Base-by-base conservation (phyloP, 2,797 vertebrate species). In the Diceros bicornis region DNA sequence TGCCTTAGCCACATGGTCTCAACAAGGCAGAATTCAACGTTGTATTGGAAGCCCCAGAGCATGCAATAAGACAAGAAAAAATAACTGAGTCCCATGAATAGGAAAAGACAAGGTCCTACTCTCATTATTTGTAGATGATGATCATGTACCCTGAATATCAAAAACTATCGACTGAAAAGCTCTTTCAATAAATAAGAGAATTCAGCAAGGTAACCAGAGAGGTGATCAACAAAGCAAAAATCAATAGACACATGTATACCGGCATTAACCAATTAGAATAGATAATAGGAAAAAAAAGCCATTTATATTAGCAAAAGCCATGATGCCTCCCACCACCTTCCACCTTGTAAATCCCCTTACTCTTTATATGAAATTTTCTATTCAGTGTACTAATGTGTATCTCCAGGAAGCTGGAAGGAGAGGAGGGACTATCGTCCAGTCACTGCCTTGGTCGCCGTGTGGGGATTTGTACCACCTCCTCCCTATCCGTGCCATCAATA, bases 171-270 rank as follows among this genome's bases (percentile, higher is more conserved):
- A 12, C 18, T 37, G 27, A 32, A 74, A 87, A 94, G 74, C 62
- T 91, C 62, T 91, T 71, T 78, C 55, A 93, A 37, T 83, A 92
- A 25, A 72, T 87, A 32, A 90, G 37, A 92, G 32, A 84, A 27
- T 77, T 59, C 55, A 57, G 34, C 59, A 94, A 75, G 74, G 41
- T 88, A 91, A 75, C 47, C 55, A 77, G 62, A 91, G 32, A 89
- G 59, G 52, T 14, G 59, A n/a, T 62, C 21, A 44, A 25, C 20
- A 66, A 59, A 61, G 41, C 52, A 90, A 66, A 69, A 81, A 17
- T 12, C 37, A 29, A 0, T 23, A 93, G 62, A 82, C 16, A 52
- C 13, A 1, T 11, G 7, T 34, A 61, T 13, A 77, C 6, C n/a
- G 93, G 23, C 17, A 21, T 55, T 74, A 41, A 71, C 8, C 23